Evolutionary conservation across 2,888 invertebrate genomes (phyloP).

Genomic region (Chrysomela aeneicollis): DNA sequence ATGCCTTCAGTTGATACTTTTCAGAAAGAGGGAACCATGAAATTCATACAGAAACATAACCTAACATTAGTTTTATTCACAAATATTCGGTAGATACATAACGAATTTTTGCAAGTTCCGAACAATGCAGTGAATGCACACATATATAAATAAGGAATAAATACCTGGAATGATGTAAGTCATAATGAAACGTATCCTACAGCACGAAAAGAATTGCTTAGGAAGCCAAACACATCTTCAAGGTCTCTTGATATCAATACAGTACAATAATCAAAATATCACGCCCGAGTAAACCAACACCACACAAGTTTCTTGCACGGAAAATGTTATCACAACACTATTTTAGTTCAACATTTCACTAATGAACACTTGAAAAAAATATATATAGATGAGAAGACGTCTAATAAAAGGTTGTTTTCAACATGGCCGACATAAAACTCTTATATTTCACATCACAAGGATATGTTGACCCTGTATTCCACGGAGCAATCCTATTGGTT

Average conservation of each 20-base stretch:
- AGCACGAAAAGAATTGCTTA: constrained; percentile 51
- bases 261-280: constrained; percentile 46
- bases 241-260: constrained; percentile 60
- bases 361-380: constrained; percentile 54
- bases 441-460: constrained; percentile 55
- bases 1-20: too few relatives aligned
- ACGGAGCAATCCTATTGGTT: constrained; percentile 57
- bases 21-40: too few relatives aligned
- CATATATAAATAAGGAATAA: background rate
- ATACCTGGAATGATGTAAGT: constrained; percentile 56
- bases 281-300: constrained; percentile 46
- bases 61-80: background rate
- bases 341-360: constrained; percentile 42
- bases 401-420: constrained; percentile 62
- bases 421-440: constrained; percentile 64
- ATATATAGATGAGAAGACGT: constrained; percentile 61
- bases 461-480: constrained; percentile 64
- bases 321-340: constrained; percentile 45
- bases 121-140: background rate
- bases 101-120: too few relatives aligned
- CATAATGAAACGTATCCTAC: constrained; percentile 58
- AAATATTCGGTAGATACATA: too few relatives aligned
- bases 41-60: too few relatives aligned
- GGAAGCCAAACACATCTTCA: constrained; percentile 59
- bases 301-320: constrained; percentile 43